A percentile compares a stretch with the other conserved stretches of the same genome.
phyloP scores from a whole-genome alignment of 2,113 vertebrate species.

The Gasterosteus nipponicus region DNA sequence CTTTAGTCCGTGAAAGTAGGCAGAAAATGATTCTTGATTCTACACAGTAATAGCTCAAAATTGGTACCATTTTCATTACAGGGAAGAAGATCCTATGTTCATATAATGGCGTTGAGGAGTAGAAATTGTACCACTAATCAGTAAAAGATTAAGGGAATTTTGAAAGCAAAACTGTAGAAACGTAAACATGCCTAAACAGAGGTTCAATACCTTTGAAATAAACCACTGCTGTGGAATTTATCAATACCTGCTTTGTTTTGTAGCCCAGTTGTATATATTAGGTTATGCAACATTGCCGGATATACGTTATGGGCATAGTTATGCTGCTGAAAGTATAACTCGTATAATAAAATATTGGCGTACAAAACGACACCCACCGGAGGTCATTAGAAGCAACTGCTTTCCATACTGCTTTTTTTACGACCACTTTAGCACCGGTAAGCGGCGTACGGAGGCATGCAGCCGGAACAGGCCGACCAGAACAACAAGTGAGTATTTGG shows the following conservation, averaged over 20 bases:
- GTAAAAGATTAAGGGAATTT: background rate
- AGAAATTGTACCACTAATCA: background rate
- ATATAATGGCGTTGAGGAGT: background rate
- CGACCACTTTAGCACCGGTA: slow-evolving; percentile 1
- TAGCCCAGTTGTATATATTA: background rate
- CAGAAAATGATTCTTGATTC: slow-evolving; percentile 26
- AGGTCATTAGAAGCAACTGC: background rate
- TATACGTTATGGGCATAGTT: slow-evolving; percentile 1
- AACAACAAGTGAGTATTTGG: background rate
- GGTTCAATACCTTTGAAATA: background rate
- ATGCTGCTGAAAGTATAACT: background rate
- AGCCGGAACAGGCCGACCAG: background rate
- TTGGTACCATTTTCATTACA: background rate
- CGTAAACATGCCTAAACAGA: background rate
- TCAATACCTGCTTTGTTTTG: background rate
- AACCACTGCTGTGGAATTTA: background rate
- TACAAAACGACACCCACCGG: slow-evolving; percentile 1
- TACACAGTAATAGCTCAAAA: slow-evolving; percentile 12
- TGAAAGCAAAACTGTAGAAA: background rate
- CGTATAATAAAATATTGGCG: background rate
- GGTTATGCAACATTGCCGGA: background rate
- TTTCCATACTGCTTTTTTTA: background rate
- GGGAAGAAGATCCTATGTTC: slow-evolving; percentile 4
- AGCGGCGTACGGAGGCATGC: background rate
- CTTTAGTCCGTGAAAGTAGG: slow-evolving; percentile 20